phyloP scores from a whole-genome alignment of 2,888 invertebrate genomes.

The Acrocera orbiculus region DNA sequence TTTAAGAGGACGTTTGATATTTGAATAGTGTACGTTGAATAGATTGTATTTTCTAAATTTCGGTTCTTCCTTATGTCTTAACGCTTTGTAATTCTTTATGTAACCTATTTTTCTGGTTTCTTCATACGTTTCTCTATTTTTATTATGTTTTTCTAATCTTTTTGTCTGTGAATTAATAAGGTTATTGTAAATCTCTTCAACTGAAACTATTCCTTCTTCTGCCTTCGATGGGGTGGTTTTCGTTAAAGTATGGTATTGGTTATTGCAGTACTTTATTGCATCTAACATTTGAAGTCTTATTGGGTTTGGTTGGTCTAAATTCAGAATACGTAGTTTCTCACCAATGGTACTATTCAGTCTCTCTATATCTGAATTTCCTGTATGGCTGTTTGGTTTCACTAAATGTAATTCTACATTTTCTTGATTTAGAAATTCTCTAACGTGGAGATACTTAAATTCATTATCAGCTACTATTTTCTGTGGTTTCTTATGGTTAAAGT shows the following conservation, averaged over 20 bases:
- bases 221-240: neutral
- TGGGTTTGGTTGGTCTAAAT: no score
- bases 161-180: conserved; percentile 1
- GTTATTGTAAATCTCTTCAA: conserved; percentile 1
- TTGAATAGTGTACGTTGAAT: neutral
- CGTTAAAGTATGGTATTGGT: no score
- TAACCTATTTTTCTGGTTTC: conserved; percentile 1
- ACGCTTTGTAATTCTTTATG: conserved; percentile 3
- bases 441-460: neutral
- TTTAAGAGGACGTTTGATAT: conserved; percentile 5
- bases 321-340: no score
- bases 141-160: conserved; percentile 3
- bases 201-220: conserved; percentile 1
- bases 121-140: conserved; percentile 1
- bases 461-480: no score
- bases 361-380: no score
- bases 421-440: neutral
- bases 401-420: conserved; percentile 1
- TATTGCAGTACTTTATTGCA: no score
- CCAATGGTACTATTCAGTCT: no score
- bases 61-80: conserved; percentile 4
- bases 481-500: conserved; percentile 1
- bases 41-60: conserved; percentile 3
- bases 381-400: no score
- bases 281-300: no score